Evolutionary conservation across 2,888 invertebrate species (phyloP).

Genomic region (Caenorhabditis wallacei): DNA sequence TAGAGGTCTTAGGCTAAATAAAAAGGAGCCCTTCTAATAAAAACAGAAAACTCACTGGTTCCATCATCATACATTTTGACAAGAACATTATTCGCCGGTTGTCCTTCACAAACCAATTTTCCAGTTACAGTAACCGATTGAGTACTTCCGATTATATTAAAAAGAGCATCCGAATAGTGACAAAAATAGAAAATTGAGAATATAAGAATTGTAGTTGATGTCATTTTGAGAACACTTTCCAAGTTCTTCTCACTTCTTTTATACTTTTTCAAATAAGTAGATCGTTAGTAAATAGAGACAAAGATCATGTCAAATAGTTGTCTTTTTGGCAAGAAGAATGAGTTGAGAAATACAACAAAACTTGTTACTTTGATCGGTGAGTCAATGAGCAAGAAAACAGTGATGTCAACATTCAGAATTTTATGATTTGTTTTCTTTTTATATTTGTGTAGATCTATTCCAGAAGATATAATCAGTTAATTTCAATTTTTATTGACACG

Average conservation of each 20-base stretch:
- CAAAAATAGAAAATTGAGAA: not conserved
- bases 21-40: too few relatives aligned
- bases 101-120: conserved; percentile 35
- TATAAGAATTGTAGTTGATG: conserved; percentile 12
- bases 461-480: too few relatives aligned
- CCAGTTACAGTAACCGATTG: conserved; percentile 36
- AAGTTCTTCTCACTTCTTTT: conserved; percentile 8
- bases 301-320: conserved; percentile 8
- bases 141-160: conserved; percentile 32
- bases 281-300: conserved; percentile 24
- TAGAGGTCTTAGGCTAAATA: too few relatives aligned
- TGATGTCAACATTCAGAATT: too few relatives aligned
- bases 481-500: too few relatives aligned
- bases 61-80: conserved; percentile 41
- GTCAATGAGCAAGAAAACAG: conserved; percentile 23
- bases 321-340: not conserved
- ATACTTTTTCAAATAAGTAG: conserved; percentile 4
- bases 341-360: not conserved
- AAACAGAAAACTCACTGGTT: conserved; percentile 26
- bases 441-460: too few relatives aligned
- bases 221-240: not conserved
- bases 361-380: conserved; percentile 35
- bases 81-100: conserved; percentile 30
- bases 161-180: conserved; percentile 9
- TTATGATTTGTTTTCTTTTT: too few relatives aligned